Percentiles rank a stretch among this genome's conserved stretches.
These are phyloP conservation scores for Brassicogethes aeneus DNA, from an alignment of 2,888 invertebrate genomes.

Conservation along the genomic window DNA sequence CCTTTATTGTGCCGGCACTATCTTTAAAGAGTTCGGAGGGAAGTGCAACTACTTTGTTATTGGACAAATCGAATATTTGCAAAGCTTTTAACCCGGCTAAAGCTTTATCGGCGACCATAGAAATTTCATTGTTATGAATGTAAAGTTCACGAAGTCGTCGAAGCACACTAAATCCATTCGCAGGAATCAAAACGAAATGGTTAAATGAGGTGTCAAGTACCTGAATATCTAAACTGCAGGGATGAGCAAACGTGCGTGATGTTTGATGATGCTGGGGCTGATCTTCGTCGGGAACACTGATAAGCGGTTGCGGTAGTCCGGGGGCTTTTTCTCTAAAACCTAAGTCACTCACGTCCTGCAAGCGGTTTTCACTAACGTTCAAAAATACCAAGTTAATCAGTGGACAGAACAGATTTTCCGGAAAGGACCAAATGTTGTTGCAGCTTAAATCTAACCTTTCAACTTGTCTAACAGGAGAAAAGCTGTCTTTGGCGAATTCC, in stretches of 20 bases:
- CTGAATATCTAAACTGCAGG: conserved; percentile 74
- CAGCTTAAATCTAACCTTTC: conserved; percentile 78
- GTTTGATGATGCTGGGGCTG: conserved; percentile 37
- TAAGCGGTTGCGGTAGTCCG: conserved; percentile 52
- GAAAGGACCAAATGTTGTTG: conserved; percentile 85
- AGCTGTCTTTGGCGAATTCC: conserved; percentile 71
- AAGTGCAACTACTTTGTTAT: conserved; percentile 81
- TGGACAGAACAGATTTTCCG: conserved; percentile 77
- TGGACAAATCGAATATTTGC: conserved; percentile 79
- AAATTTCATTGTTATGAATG: conserved; percentile 81
- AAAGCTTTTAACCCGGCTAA: conserved; percentile 71
- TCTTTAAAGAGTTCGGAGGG: conserved; percentile 80
- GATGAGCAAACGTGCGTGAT: conserved; percentile 33
- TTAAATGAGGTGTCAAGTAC: conserved; percentile 77
- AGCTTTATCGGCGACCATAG: conserved; percentile 78
- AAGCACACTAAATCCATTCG: conserved; percentile 72
- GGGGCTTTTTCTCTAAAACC: conserved; percentile 67
- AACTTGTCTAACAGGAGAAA: conserved; percentile 65
- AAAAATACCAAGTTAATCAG: conserved; percentile 68
- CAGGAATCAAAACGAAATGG: conserved; percentile 74
- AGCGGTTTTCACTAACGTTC: conserved; percentile 78
- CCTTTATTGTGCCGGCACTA: conserved; percentile 68
- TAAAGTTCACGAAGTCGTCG: conserved; percentile 70
- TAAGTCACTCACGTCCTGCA: conserved; percentile 81
- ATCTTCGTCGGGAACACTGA: conserved; percentile 51